phyloP scores from a whole-genome alignment of 2,797 vertebrate genomes.

The Allobates femoralis region DNA sequence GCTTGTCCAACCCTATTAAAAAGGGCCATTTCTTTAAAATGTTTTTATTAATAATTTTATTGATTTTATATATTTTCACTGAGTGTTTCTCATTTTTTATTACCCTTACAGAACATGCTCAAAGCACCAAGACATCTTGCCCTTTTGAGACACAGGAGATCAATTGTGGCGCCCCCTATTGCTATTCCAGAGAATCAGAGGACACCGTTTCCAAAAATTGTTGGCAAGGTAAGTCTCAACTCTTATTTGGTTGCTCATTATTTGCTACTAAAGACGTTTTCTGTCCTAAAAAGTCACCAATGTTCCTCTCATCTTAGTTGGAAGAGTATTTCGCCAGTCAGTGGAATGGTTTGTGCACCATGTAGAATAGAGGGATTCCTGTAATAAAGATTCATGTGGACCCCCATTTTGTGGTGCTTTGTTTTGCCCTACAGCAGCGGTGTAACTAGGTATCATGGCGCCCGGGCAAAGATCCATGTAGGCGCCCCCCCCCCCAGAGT shows the following conservation, averaged over 20 bases:
- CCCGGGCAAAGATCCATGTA: too few species aligned
- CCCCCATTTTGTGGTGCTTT: neutral
- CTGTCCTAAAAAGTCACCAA: neutral
- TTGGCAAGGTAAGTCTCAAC: conserved; percentile 86
- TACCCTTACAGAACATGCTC: conserved; percentile 81
- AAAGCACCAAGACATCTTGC: conserved; percentile 77
- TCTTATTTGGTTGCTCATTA: neutral
- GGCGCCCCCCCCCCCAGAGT: too few species aligned
- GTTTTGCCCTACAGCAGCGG: too few species aligned
- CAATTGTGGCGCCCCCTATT: conserved; percentile 88
- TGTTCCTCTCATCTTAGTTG: neutral
- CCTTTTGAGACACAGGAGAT: conserved; percentile 85
- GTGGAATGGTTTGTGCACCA: neutral
- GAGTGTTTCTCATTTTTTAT: conserved; percentile 18
- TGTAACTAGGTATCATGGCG: too few species aligned
- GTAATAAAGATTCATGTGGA: neutral
- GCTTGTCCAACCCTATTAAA: neutral
- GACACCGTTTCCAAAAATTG: conserved; percentile 85
- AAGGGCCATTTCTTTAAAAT: neutral
- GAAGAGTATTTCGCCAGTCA: neutral
- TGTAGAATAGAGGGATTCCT: neutral
- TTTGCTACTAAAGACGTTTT: neutral
- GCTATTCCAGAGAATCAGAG: conserved; percentile 93
- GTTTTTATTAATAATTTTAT: neutral
- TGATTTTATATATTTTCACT: neutral